These are phyloP conservation scores for Typhlichthys subterraneus DNA, from an alignment of 2,797 vertebrate genomes.

Conservation along the genomic window DNA sequence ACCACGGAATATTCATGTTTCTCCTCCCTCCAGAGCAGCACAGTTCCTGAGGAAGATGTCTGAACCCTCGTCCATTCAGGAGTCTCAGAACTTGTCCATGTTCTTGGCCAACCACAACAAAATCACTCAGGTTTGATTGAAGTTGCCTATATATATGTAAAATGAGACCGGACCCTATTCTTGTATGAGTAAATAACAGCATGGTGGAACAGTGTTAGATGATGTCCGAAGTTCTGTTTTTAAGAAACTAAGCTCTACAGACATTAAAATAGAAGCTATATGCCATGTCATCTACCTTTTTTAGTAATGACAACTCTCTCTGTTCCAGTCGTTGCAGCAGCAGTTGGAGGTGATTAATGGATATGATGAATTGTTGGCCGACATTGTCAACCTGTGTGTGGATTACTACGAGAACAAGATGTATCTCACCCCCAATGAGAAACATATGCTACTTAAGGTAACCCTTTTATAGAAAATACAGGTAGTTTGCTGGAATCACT, in stretches of 20 bases:
- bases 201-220: no score
- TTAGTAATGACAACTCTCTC: no score
- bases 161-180: no score
- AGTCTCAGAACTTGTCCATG: slow-evolving; percentile 99
- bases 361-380: slow-evolving; percentile 95
- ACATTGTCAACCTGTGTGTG: slow-evolving; percentile 96
- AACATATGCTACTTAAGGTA: slow-evolving; percentile 98
- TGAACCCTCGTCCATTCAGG: slow-evolving; percentile 96
- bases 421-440: slow-evolving; percentile 96
- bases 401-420: slow-evolving; percentile 98
- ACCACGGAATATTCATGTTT: neutral
- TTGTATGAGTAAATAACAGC: no score
- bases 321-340: slow-evolving; percentile 90
- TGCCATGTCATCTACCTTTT: no score
- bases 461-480: slow-evolving; percentile 6
- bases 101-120: slow-evolving; percentile 99
- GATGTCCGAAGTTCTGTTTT: no score
- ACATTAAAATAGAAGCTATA: no score
- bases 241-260: no score
- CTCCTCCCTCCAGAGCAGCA: slow-evolving; percentile 82
- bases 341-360: slow-evolving; percentile 95
- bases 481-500: neutral
- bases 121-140: slow-evolving; percentile 89
- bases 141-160: neutral
- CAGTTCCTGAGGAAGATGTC: slow-evolving; percentile 99